phyloP scores from a whole-genome alignment of 2,888 invertebrate genomes.

The Clivina fossor region DNA sequence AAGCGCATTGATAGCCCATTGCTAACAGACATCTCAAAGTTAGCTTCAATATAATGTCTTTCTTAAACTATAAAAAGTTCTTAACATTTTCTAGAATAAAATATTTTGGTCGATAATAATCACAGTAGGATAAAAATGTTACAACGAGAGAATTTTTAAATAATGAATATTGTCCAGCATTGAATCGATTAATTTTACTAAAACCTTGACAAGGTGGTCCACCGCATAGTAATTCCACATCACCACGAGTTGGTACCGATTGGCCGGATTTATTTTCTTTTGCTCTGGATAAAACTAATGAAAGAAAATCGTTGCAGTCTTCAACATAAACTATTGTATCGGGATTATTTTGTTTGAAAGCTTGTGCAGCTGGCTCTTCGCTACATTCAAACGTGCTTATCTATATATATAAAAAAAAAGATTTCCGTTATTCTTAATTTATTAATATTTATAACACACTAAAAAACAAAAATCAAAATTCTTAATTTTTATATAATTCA shows the following conservation, averaged over 20 bases:
- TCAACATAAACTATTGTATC: constrained; percentile 75
- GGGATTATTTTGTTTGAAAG: constrained; percentile 76
- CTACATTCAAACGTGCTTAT: too few species aligned
- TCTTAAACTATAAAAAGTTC: constrained; percentile 83
- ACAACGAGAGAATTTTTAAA: constrained; percentile 85
- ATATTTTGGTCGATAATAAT: constrained; percentile 71
- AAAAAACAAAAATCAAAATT: too few species aligned
- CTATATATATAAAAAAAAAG: too few species aligned
- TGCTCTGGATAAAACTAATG: constrained; percentile 66
- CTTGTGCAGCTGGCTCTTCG: constrained; percentile 74
- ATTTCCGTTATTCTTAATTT: too few species aligned
- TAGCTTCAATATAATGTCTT: constrained; percentile 77
- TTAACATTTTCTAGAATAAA: constrained; percentile 84
- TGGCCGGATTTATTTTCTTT: constrained; percentile 56
- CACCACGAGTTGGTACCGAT: constrained; percentile 71
- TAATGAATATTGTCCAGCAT: constrained; percentile 77
- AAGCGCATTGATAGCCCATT: constrained; percentile 87
- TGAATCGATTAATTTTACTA: constrained; percentile 87
- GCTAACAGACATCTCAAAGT: constrained; percentile 72
- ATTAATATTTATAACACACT: too few species aligned
- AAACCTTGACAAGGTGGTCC: constrained; percentile 91
- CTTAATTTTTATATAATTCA: too few species aligned
- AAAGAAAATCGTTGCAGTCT: constrained; percentile 75
- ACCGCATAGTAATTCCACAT: constrained; percentile 81
- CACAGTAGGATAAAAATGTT: constrained; percentile 80